A percentile compares a stretch with the other conserved stretches of the same genome.
Evolutionary conservation across 2,797 vertebrate genomes (phyloP).

Genomic region (Mallotus villosus): DNA sequence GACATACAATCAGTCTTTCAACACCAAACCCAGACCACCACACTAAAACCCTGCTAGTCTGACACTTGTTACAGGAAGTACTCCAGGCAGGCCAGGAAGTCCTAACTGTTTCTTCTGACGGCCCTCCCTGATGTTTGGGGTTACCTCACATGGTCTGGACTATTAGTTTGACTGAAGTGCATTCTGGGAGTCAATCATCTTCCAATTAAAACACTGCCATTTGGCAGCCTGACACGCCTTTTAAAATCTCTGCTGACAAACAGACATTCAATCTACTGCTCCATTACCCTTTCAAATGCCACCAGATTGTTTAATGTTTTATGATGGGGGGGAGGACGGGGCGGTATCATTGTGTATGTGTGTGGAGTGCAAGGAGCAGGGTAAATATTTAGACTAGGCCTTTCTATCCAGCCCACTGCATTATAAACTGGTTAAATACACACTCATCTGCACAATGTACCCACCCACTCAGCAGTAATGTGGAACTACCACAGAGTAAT

Average conservation of each 20-base stretch:
- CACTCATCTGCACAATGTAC: background rate
- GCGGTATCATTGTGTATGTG: background rate
- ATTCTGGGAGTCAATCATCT: slow-evolving; percentile 38
- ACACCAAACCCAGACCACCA: background rate
- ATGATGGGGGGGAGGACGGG: slow-evolving; percentile 19
- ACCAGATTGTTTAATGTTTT: slow-evolving; percentile 44
- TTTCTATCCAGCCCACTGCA: too few species aligned
- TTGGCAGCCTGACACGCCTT: slow-evolving; percentile 38
- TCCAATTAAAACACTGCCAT: slow-evolving; percentile 34
- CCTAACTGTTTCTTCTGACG: slow-evolving; percentile 8
- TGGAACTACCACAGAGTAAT: too few species aligned
- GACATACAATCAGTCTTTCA: too few species aligned
- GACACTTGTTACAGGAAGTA: too few species aligned
- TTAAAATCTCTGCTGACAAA: slow-evolving; percentile 42
- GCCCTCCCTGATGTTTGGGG: slow-evolving; percentile 3
- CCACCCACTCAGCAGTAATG: too few species aligned
- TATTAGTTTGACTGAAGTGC: slow-evolving; percentile 26
- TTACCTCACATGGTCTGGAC: slow-evolving; percentile 12
- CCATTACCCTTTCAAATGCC: slow-evolving; percentile 43
- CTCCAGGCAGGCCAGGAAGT: background rate
- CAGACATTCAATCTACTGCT: slow-evolving; percentile 37
- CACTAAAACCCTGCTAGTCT: background rate
- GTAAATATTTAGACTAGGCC: background rate
- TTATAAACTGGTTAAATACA: background rate
- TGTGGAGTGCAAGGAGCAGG: background rate